phyloP scores from a whole-genome alignment of 2,797 vertebrate species.

The Periophthalmus magnuspinnatus region DNA sequence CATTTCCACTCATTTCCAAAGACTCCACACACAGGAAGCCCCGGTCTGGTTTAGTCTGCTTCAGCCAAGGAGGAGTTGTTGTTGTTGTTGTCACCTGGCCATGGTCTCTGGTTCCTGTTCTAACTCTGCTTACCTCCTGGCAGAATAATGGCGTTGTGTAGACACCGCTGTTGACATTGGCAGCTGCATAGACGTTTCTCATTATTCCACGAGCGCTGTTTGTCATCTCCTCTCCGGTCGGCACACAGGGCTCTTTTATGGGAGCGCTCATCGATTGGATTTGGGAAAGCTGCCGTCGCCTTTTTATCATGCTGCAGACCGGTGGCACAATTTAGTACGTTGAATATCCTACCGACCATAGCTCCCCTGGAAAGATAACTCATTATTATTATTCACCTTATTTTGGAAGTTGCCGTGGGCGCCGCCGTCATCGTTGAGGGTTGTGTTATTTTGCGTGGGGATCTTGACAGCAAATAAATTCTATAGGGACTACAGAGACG shows the following conservation, averaged over 20 bases:
- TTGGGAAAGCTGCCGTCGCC: constrained; percentile 31
- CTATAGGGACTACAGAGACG: too few relatives aligned
- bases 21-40: neutral
- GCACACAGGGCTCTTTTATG: constrained; percentile 23
- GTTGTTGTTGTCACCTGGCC: neutral
- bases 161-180: constrained; percentile 50
- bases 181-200: constrained; percentile 52
- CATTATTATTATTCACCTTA: too few relatives aligned
- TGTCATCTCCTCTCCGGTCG: constrained; percentile 47
- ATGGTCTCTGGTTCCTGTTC: constrained; percentile 11
- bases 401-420: too few relatives aligned
- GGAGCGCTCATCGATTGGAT: constrained; percentile 53
- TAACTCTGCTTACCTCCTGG: constrained; percentile 34
- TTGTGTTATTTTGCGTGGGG: too few relatives aligned
- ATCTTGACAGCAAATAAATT: too few relatives aligned
- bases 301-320: constrained; percentile 39
- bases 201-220: constrained; percentile 52
- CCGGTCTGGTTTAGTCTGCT: neutral
- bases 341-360: neutral
- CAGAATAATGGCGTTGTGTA: constrained; percentile 60
- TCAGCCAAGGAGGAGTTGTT: neutral
- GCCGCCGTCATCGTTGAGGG: too few relatives aligned
- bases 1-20: neutral
- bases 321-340: neutral
- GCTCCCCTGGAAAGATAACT: neutral